Evolutionary conservation across 1,140 invertebrate species (phyloP).

Genomic region (Eueides isabella): DNA sequence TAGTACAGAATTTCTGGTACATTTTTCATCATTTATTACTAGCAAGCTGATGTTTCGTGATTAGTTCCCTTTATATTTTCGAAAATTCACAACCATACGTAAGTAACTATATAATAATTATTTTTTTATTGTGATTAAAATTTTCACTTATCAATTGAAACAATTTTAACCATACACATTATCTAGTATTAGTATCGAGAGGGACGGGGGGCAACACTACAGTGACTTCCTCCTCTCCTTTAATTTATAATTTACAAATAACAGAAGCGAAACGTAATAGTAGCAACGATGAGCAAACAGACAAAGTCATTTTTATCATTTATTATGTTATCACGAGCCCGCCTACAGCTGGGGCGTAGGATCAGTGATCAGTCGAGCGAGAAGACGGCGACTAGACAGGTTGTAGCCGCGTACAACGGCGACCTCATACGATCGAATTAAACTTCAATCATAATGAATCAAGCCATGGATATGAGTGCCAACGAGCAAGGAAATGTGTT

Average conservation of each 20-base stretch:
- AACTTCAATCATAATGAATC: slow-evolving; percentile 44
- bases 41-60: no score
- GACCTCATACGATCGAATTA: slow-evolving; percentile 34
- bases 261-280: slow-evolving; percentile 38
- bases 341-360: slow-evolving; percentile 55
- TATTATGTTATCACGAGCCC: slow-evolving; percentile 68
- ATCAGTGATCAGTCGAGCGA: slow-evolving; percentile 55
- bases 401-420: slow-evolving; percentile 34
- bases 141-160: no score
- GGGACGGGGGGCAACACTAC: background rate
- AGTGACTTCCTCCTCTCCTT: background rate
- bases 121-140: no score
- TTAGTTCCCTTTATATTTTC: no score
- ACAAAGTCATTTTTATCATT: slow-evolving; percentile 71
- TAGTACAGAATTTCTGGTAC: no score
- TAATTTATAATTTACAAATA: slow-evolving; percentile 3
- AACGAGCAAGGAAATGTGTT: slow-evolving; percentile 51
- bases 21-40: no score
- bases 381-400: slow-evolving; percentile 34
- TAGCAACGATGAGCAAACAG: slow-evolving; percentile 53
- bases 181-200: background rate
- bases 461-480: slow-evolving; percentile 50
- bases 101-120: no score
- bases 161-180: no score
- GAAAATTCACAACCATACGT: no score